Evolutionary conservation across 2,888 invertebrate species (phyloP).

Genomic region (Lasius platythorax): DNA sequence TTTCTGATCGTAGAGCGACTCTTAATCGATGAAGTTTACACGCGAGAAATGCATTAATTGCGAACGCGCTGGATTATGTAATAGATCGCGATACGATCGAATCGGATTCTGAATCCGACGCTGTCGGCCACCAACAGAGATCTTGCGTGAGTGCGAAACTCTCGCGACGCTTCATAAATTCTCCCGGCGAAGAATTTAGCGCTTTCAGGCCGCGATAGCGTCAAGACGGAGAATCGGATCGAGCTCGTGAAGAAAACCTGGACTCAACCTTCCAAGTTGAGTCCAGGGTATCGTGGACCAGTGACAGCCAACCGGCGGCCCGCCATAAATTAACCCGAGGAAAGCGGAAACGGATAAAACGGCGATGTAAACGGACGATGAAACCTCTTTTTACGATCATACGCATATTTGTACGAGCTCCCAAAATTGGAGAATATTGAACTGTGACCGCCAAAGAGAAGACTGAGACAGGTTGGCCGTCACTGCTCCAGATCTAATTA

Average conservation of each 20-base stretch:
- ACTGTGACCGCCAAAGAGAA: not conserved
- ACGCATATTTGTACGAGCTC: not conserved
- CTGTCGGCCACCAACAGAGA: constrained; percentile 74
- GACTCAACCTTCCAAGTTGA: not conserved
- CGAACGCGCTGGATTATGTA: constrained; percentile 74
- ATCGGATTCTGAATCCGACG: constrained; percentile 71
- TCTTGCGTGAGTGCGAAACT: constrained; percentile 76
- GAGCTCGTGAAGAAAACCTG: constrained; percentile 35
- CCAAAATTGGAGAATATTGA: not conserved
- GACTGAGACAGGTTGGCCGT: constrained; percentile 5
- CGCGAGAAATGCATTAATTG: constrained; percentile 77
- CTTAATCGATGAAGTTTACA: constrained; percentile 73
- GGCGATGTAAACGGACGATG: not conserved
- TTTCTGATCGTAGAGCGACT: constrained; percentile 66
- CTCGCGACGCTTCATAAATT: constrained; percentile 78
- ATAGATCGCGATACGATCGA: constrained; percentile 75
- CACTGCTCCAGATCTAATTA: constrained; percentile 50
- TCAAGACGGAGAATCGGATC: constrained; percentile 51
- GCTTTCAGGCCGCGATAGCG: constrained; percentile 50
- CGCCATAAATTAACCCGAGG: constrained; percentile 9
- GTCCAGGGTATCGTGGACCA: not conserved
- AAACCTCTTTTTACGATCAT: not conserved
- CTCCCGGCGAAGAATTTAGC: constrained; percentile 59
- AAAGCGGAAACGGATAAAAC: not conserved
- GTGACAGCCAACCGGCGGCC: constrained; percentile 12